phyloP scores from a whole-genome alignment of 1,140 invertebrate genomes.

The Eupeodes corollae region DNA sequence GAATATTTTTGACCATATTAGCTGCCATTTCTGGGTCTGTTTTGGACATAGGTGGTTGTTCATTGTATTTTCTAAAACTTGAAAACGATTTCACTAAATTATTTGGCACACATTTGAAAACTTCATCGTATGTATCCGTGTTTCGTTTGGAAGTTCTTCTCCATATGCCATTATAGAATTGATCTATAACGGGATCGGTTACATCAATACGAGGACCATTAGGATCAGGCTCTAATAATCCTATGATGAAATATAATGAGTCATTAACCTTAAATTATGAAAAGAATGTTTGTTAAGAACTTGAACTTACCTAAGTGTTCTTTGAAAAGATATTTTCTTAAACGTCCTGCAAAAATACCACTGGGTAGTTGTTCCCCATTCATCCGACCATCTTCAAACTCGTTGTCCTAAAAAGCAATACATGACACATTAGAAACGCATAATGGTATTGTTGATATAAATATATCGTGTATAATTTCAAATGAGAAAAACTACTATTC shows the following conservation, averaged over 20 bases:
- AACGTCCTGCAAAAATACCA: conserved; percentile 72
- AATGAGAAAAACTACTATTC: too few species aligned
- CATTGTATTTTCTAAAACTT: conserved; percentile 60
- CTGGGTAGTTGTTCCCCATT: conserved; percentile 65
- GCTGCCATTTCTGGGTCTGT: conserved; percentile 57
- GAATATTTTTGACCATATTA: conserved; percentile 57
- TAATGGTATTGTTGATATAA: neutral
- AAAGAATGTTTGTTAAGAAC: neutral
- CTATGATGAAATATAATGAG: too few species aligned
- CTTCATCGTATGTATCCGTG: conserved; percentile 79
- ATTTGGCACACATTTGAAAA: conserved; percentile 75
- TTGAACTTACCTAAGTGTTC: conserved; percentile 68
- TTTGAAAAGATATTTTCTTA: conserved; percentile 75
- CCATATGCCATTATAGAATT: conserved; percentile 77
- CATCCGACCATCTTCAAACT: conserved; percentile 68
- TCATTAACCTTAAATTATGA: too few species aligned
- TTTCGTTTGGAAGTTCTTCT: conserved; percentile 62
- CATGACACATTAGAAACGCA: conserved; percentile 38
- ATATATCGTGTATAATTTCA: too few species aligned
- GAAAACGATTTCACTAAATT: conserved; percentile 64
- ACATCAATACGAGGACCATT: conserved; percentile 44
- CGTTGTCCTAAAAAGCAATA: conserved; percentile 47
- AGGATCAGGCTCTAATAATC: conserved; percentile 42
- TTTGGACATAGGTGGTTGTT: conserved; percentile 49
- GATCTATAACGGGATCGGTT: conserved; percentile 59